These are phyloP conservation scores for Dryococelus australis DNA, from an alignment of 2,888 invertebrate genomes.

Conservation along the genomic window DNA sequence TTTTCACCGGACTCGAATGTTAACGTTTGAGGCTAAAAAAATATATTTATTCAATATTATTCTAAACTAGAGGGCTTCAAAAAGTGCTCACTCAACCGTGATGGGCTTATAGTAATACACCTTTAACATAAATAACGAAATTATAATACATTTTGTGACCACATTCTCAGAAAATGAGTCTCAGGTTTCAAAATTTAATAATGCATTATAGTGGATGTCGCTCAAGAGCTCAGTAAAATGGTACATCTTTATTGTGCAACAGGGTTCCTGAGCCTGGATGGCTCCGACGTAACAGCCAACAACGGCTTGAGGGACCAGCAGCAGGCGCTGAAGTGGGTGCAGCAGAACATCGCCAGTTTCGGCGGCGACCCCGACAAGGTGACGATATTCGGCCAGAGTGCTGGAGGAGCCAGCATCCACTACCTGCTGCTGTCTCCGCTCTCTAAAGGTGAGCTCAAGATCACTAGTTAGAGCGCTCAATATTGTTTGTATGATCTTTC, in stretches of 20 bases:
- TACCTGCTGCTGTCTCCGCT: slow-evolving; percentile 20
- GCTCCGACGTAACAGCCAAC: slow-evolving; percentile 1
- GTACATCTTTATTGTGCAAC: not conserved
- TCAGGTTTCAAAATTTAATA: too few species aligned
- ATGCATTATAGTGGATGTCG: too few species aligned
- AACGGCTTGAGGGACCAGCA: slow-evolving; percentile 21
- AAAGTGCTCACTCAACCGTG: too few species aligned
- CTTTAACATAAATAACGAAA: too few species aligned
- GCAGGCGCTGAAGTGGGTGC: slow-evolving; percentile 2
- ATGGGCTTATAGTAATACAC: too few species aligned
- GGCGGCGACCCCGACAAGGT: slow-evolving; percentile 13
- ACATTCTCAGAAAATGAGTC: too few species aligned
- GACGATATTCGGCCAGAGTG: slow-evolving; percentile 12
- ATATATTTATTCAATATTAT: too few species aligned
- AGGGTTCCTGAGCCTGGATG: slow-evolving; percentile 5
- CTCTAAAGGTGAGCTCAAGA: not conserved
- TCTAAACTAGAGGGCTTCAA: too few species aligned
- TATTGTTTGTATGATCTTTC: not conserved
- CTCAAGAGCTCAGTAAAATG: too few species aligned
- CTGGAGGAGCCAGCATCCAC: slow-evolving; percentile 19
- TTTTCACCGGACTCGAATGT: too few species aligned
- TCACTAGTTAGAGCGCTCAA: not conserved
- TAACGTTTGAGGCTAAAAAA: too few species aligned
- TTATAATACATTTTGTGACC: too few species aligned
- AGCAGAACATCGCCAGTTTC: slow-evolving; percentile 22